These are phyloP conservation scores for Amitus sp. DNA, from an alignment of 2,888 invertebrate genomes.

Conservation along the genomic window DNA sequence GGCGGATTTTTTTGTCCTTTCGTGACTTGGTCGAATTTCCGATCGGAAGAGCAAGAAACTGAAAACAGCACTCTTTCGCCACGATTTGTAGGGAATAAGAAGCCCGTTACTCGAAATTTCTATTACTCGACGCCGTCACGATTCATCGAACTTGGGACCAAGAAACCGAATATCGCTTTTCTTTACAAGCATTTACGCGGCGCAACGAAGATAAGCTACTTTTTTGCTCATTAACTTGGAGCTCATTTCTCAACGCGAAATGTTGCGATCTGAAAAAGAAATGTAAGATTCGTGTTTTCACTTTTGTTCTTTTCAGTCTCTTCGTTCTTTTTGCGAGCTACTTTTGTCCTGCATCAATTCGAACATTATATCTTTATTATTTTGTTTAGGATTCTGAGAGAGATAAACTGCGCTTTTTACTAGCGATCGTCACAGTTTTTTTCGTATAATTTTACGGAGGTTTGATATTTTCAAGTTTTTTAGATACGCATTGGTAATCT, in stretches of 20 bases:
- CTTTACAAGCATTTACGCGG: conserved; percentile 34
- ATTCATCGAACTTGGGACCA: conserved; percentile 31
- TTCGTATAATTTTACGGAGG: too few relatives aligned
- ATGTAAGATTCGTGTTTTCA: neutral
- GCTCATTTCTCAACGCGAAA: neutral
- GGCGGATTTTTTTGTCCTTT: too few relatives aligned
- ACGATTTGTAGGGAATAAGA: conserved; percentile 7
- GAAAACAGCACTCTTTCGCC: conserved; percentile 25
- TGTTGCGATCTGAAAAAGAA: neutral
- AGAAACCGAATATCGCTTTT: conserved; percentile 13
- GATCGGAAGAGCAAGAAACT: conserved; percentile 10
- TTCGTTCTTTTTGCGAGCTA: neutral
- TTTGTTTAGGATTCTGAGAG: too few relatives aligned
- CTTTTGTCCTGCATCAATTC: neutral
- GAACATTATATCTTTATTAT: neutral
- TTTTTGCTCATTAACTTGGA: conserved; percentile 4
- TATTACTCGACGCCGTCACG: conserved; percentile 29
- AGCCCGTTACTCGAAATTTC: conserved; percentile 31
- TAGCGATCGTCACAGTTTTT: too few relatives aligned
- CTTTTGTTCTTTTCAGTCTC: conserved; percentile 1
- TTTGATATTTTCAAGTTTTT: too few relatives aligned
- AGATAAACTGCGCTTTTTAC: too few relatives aligned
- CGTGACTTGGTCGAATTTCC: too few relatives aligned
- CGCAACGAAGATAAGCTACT: conserved; percentile 18
- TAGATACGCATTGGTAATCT: too few relatives aligned